These are phyloP conservation scores for Lasioglossum figueresi DNA, from an alignment of 2,888 invertebrate species.

Conservation along the genomic window DNA sequence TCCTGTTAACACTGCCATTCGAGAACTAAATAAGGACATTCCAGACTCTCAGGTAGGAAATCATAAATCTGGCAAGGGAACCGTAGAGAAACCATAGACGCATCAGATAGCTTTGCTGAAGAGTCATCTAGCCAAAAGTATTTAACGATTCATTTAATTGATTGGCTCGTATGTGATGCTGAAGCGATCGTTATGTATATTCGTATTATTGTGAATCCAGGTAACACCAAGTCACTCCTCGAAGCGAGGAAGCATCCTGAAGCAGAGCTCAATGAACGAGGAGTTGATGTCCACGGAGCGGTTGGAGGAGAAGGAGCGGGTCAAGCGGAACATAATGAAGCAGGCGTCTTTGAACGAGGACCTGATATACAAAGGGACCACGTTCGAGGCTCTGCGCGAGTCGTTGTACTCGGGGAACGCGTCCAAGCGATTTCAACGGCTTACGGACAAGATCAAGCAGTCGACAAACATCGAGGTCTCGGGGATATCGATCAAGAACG, in stretches of 20 bases:
- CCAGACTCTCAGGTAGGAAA: conserved; percentile 86
- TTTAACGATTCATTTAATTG: background rate
- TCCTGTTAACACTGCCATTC: conserved; percentile 86
- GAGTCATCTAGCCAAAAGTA: background rate
- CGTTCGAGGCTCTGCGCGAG: conserved; percentile 89
- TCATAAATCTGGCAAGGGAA: background rate
- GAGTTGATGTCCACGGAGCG: conserved; percentile 95
- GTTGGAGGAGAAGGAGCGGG: conserved; percentile 91
- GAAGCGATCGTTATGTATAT: background rate
- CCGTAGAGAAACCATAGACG: background rate
- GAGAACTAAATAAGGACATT: conserved; percentile 82
- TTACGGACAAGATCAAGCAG: conserved; percentile 93
- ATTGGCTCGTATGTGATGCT: background rate
- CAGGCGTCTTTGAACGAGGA: conserved; percentile 96
- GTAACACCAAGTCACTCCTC: conserved; percentile 34
- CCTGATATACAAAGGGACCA: conserved; percentile 89
- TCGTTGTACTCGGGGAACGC: conserved; percentile 90
- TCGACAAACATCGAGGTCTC: conserved; percentile 94
- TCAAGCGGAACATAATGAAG: conserved; percentile 93
- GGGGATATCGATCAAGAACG: conserved; percentile 88
- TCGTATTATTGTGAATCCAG: conserved; percentile 2
- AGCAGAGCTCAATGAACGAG: conserved; percentile 95
- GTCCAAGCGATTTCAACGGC: conserved; percentile 90
- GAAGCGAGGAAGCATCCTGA: conserved; percentile 87
- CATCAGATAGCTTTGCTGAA: background rate